These are phyloP conservation scores for Meloidogyne floridensis DNA, from an alignment of 1,140 invertebrate genomes.

Conservation along the genomic window DNA sequence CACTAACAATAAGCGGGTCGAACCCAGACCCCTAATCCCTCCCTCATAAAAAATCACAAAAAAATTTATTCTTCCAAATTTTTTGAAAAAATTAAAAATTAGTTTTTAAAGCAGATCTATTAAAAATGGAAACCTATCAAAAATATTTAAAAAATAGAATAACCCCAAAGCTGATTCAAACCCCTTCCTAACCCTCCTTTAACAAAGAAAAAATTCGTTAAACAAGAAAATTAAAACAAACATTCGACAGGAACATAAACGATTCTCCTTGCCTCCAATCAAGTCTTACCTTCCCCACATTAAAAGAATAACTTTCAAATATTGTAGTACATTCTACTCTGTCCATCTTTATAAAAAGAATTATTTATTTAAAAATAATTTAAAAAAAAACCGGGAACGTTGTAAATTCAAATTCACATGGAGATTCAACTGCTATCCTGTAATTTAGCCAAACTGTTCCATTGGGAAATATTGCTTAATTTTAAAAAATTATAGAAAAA, in stretches of 20 bases:
- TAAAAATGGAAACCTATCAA: no score
- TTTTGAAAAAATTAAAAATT: no score
- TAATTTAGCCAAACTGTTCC: constrained; percentile 64
- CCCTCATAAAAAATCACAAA: no score
- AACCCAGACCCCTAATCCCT: no score
- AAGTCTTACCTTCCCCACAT: constrained; percentile 64
- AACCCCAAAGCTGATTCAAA: no score
- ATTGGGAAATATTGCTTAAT: constrained; percentile 62
- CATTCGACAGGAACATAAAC: constrained; percentile 55
- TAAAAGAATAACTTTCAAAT: constrained; percentile 64
- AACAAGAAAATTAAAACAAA: constrained; percentile 25
- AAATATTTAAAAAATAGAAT: no score
- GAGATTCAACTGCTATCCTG: constrained; percentile 61
- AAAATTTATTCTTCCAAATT: no score
- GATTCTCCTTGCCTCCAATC: constrained; percentile 55
- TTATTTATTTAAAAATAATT: constrained; percentile 34
- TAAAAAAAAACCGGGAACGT: constrained; percentile 44
- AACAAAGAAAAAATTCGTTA: background rate
- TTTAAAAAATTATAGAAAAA: no score
- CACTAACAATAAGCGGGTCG: no score
- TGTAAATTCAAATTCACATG: constrained; percentile 64
- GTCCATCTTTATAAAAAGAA: constrained; percentile 55
- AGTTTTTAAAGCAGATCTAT: no score
- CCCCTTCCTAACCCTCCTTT: background rate
- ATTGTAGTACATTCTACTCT: constrained; percentile 62